phyloP scores from a whole-genome alignment of 2,113 vertebrate species.

The Telmatochromis brichardi region DNA sequence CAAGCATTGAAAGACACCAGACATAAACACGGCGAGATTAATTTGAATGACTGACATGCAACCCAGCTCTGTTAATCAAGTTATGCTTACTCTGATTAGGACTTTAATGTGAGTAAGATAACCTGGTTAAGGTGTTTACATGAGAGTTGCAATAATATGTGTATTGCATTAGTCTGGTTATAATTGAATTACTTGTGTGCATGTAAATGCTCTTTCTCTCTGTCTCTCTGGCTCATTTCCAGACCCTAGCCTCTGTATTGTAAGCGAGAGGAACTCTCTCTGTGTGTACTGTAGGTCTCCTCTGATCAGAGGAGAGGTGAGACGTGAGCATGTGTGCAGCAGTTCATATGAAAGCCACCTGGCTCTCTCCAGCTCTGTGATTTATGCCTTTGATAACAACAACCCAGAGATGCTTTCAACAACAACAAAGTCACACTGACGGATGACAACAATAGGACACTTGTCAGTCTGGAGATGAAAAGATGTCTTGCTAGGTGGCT shows the following conservation, averaged over 20 bases:
- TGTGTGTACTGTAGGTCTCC: constrained; percentile 42
- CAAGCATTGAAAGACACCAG: constrained; percentile 10
- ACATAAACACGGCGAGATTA: constrained; percentile 26
- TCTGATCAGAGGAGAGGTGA: constrained; percentile 61
- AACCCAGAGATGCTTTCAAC: constrained; percentile 61
- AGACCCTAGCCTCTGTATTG: constrained; percentile 22
- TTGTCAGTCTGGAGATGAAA: constrained; percentile 73
- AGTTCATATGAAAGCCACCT: constrained; percentile 68
- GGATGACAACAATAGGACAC: constrained; percentile 67
- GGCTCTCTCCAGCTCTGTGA: constrained; percentile 61
- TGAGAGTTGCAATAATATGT: constrained; percentile 61
- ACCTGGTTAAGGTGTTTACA: constrained; percentile 67
- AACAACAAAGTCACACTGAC: constrained; percentile 65
- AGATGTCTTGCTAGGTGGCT: constrained; percentile 57
- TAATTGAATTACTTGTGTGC: constrained; percentile 64
- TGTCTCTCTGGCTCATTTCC: constrained; percentile 34
- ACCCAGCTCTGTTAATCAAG: constrained; percentile 55
- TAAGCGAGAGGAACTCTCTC: constrained; percentile 21
- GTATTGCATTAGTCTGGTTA: constrained; percentile 60
- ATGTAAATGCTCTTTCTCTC: constrained; percentile 47
- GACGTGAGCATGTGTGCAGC: constrained; percentile 51
- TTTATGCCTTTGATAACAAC: constrained; percentile 68
- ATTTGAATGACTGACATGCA: constrained; percentile 62
- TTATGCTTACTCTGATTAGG: constrained; percentile 58
- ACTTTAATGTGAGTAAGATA: constrained; percentile 58